These are phyloP conservation scores for Alaudala cheleensis DNA, from an alignment of 2,113 vertebrate genomes.

Conservation along the genomic window DNA sequence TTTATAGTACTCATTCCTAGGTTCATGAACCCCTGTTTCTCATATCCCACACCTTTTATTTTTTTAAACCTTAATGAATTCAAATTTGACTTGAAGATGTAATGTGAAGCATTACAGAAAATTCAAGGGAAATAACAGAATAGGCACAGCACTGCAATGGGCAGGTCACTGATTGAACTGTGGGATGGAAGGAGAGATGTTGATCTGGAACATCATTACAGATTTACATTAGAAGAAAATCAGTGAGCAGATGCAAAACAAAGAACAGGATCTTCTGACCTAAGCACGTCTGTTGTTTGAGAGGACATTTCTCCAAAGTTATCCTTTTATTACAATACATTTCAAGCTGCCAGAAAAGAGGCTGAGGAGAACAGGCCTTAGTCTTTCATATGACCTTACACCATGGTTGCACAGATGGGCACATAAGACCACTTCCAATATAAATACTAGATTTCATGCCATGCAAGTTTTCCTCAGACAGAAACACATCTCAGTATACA, in stretches of 20 bases:
- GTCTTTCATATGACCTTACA: background rate
- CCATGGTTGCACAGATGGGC: fast-evolving
- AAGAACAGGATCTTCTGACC: background rate
- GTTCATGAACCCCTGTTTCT: background rate
- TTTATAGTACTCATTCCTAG: background rate
- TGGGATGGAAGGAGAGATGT: background rate
- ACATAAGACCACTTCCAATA: background rate
- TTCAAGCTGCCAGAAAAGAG: background rate
- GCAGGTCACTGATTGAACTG: background rate
- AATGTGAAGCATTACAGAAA: background rate
- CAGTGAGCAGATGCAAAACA: background rate
- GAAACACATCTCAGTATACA: background rate
- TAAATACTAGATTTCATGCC: background rate
- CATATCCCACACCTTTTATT: background rate
- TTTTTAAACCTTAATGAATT: background rate
- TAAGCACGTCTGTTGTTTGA: background rate
- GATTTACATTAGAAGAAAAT: background rate
- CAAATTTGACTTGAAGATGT: background rate
- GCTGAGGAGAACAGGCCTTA: background rate
- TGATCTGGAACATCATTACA: no score
- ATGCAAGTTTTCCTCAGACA: background rate
- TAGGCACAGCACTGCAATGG: background rate
- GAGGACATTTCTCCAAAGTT: background rate
- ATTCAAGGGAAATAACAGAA: background rate
- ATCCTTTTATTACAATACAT: background rate